These are phyloP conservation scores for Polydrusus tereticollis DNA, from an alignment of 2,888 invertebrate genomes.

Conservation along the genomic window DNA sequence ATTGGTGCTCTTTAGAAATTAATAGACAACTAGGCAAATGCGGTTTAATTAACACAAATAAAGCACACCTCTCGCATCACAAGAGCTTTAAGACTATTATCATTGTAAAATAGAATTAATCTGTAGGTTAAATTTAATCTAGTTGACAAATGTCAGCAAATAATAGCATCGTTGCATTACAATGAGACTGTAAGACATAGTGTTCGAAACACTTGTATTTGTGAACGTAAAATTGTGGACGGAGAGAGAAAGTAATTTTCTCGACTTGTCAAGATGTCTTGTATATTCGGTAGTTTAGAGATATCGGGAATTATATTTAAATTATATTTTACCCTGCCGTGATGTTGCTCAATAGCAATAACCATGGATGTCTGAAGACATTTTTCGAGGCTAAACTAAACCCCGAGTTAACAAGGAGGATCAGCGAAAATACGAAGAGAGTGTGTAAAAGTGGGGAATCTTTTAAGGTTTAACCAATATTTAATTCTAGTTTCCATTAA, in stretches of 20 bases:
- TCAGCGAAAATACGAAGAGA: too few species aligned
- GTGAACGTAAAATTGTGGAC: not conserved
- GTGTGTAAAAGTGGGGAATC: too few species aligned
- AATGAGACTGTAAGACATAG: not conserved
- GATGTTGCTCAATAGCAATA: too few species aligned
- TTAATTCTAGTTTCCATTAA: too few species aligned
- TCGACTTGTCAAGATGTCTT: constrained; percentile 18
- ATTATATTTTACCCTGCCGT: not conserved
- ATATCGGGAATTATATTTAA: constrained; percentile 4
- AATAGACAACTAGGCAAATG: not conserved
- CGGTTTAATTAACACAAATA: not conserved
- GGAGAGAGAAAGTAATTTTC: constrained; percentile 12
- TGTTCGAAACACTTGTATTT: too few species aligned
- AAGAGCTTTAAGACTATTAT: not conserved
- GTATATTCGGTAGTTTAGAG: not conserved
- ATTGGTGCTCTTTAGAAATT: not conserved
- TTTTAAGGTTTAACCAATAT: too few species aligned
- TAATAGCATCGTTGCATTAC: constrained; percentile 11
- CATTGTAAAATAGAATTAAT: not conserved
- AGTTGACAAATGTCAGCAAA: constrained; percentile 41
- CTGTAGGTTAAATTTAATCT: constrained; percentile 18
- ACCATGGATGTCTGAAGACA: too few species aligned
- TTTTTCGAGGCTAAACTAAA: too few species aligned
- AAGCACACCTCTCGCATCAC: not conserved
- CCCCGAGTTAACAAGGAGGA: too few species aligned